phyloP scores from a whole-genome alignment of 2,888 invertebrate genomes.

The Yponomeuta malinellus region DNA sequence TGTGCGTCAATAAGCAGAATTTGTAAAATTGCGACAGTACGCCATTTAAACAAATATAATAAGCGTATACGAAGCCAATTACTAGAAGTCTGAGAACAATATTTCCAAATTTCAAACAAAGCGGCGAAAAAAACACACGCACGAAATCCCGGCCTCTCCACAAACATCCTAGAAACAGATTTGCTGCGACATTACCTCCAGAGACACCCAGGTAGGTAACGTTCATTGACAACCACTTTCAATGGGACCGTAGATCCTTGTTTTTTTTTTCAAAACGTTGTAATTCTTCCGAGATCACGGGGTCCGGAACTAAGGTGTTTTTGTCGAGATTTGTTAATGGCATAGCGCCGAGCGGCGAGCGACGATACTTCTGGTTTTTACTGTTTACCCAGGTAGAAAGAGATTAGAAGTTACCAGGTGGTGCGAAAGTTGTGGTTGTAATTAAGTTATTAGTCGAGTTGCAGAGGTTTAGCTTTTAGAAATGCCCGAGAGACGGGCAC shows the following conservation, averaged over 20 bases:
- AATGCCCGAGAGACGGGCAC: too few species aligned
- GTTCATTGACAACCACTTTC: slow-evolving; percentile 9
- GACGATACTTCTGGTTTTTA: too few species aligned
- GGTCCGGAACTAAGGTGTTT: neutral
- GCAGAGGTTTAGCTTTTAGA: too few species aligned
- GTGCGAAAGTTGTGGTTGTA: too few species aligned
- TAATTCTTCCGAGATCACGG: slow-evolving; percentile 10
- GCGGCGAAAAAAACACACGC: neutral
- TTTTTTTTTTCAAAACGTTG: neutral
- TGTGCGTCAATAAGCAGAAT: too few species aligned
- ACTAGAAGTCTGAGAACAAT: neutral
- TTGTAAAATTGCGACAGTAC: too few species aligned
- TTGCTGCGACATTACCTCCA: neutral
- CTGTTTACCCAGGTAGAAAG: too few species aligned
- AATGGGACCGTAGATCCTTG: slow-evolving; percentile 10
- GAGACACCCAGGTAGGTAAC: slow-evolving; percentile 46
- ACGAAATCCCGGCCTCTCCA: neutral
- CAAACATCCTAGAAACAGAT: neutral
- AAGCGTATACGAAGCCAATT: too few species aligned
- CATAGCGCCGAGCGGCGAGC: neutral
- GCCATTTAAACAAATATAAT: too few species aligned
- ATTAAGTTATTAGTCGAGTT: too few species aligned
- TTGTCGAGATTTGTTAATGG: neutral
- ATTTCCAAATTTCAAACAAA: neutral
- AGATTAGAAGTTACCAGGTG: too few species aligned